Base-by-base conservation (phyloP, 37 sponge, comb jelly and placozoan genomes). In the Amphimedon queenslandica region DNA sequence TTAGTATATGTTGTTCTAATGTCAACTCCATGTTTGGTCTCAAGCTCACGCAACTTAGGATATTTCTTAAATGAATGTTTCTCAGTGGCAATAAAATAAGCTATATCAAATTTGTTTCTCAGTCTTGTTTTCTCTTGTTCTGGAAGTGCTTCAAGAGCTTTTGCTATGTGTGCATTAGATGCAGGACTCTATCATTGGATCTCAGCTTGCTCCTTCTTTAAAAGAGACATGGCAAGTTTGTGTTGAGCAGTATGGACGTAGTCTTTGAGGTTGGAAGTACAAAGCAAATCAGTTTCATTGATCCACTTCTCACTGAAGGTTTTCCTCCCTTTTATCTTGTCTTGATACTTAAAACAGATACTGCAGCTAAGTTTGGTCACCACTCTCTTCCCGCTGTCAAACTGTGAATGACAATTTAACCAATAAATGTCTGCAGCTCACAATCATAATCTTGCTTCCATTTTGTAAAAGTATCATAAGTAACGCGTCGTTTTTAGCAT, bases 11-110 rank as follows among this genome's bases (percentile, higher is more conserved):
- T 25, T 2, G 53, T 63, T 2, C 80, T 72, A 18, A 80, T n/a
- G 2, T 80, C 66, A 20, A 80, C 80, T 10, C 80, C 72, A 80
- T 71, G 80, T 5, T 47, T 55, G 2, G 72, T 64, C 30, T 80
- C 72, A 20, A 80, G 40, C 27, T 80, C 21, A 39, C 80, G 70
- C 29, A 80, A 43, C 20, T 24, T 35, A n/a, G 72, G 55, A 32
- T 80, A 80, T 23, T 71, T 74, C 1, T 21, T 58, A 43, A 74
- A 61, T 2, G 75, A 3, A 16, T 60, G 39, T 27, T 74, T 58
- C 64, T 74, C 64, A 35, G 40, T 74, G 23, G 75, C 75, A 2
- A 74, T 42, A 60, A 74, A 74, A 58, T 74, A 61, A 40, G 75
- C 75, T 3, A 74, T 60, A 28, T 74, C 75, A 60, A 74, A 74